A percentile compares a stretch with the other conserved stretches of the same genome.
Evolutionary conservation across 2,113 vertebrate genomes (phyloP).

Genomic region (Leucoraja erinaceus): DNA sequence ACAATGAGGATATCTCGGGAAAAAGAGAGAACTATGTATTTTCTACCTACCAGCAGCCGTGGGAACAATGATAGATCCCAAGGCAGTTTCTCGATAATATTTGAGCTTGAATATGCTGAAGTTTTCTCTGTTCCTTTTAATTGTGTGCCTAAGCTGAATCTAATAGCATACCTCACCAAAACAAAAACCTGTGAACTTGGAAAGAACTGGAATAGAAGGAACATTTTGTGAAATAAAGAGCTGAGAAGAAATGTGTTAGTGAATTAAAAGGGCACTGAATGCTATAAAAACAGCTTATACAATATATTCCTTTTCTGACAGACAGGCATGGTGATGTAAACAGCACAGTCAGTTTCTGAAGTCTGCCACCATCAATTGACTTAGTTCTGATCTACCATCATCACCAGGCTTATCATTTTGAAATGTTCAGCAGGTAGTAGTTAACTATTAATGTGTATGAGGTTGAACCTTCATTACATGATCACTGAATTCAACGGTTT

Average conservation of each 20-base stretch:
- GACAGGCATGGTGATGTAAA: neutral
- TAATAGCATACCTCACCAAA: neutral
- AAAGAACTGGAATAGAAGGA: neutral
- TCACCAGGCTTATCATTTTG: neutral
- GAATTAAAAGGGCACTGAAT: neutral
- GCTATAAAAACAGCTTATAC: neutral
- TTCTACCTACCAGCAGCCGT: neutral
- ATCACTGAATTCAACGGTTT: neutral
- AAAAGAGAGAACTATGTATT: neutral
- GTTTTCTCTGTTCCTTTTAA: neutral
- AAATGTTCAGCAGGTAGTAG: neutral
- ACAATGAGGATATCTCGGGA: neutral
- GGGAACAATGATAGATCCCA: neutral
- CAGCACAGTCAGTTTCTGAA: neutral
- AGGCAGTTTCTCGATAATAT: neutral
- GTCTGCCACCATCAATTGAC: neutral
- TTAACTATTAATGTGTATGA: neutral
- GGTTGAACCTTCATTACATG: neutral
- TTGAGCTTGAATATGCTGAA: neutral
- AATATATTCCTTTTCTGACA: conserved; percentile 1
- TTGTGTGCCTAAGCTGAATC: neutral
- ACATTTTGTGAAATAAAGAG: neutral
- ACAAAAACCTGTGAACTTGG: neutral
- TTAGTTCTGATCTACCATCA: neutral
- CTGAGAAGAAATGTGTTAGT: neutral